Percentiles rank a stretch among this genome's conserved stretches.
phyloP scores from a whole-genome alignment of 2,888 invertebrate genomes.

The Xestia c-nigrum region DNA sequence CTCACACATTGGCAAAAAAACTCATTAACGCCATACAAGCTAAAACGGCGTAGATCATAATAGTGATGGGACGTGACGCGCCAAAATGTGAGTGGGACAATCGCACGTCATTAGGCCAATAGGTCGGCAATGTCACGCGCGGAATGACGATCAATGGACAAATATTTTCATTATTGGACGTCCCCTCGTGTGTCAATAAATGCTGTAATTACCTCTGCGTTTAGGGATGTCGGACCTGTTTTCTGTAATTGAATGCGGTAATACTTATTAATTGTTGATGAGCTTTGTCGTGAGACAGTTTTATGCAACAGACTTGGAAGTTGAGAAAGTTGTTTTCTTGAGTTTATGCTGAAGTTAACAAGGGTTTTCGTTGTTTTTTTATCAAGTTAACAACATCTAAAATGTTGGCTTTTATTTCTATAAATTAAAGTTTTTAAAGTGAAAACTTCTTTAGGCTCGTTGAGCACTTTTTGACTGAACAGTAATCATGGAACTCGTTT shows the following conservation, averaged over 20 bases:
- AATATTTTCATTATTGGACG: slow-evolving; percentile 76
- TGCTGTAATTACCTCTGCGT: slow-evolving; percentile 58
- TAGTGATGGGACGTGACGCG: slow-evolving; percentile 62
- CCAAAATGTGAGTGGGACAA: slow-evolving; percentile 68
- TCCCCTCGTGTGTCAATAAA: slow-evolving; percentile 63
- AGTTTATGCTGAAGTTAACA: not conserved
- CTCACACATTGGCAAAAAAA: slow-evolving; percentile 53
- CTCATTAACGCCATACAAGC: slow-evolving; percentile 62
- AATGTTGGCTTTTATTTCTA: too few species aligned
- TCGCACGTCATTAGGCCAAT: slow-evolving; percentile 74
- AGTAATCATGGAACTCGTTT: too few species aligned
- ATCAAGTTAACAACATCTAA: too few species aligned
- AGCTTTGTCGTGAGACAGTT: not conserved
- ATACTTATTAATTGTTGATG: not conserved
- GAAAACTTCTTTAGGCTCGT: too few species aligned
- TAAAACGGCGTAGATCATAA: slow-evolving; percentile 59
- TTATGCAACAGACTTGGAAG: not conserved
- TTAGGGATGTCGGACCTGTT: slow-evolving; percentile 48
- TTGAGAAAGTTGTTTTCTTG: not conserved
- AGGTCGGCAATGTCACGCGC: slow-evolving; percentile 72
- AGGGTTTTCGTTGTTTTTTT: too few species aligned
- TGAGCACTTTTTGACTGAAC: too few species aligned
- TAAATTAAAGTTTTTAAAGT: too few species aligned
- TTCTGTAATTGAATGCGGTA: slow-evolving; percentile 39
- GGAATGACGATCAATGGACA: slow-evolving; percentile 72